phyloP scores from a whole-genome alignment of 2,113 vertebrate species.

The Dasyurus viverrinus region DNA sequence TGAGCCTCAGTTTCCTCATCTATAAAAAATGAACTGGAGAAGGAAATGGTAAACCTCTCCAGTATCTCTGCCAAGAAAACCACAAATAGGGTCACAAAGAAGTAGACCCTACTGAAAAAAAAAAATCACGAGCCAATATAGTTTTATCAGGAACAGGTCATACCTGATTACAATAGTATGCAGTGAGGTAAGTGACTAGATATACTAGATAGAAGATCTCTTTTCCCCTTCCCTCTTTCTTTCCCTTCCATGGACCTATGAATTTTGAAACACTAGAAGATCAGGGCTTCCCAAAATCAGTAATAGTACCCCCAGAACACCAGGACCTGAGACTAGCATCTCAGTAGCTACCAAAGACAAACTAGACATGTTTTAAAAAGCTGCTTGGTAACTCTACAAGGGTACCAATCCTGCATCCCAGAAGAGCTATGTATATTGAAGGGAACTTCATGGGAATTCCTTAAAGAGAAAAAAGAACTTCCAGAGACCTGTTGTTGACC shows the following conservation, averaged over 20 bases:
- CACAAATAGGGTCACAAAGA: not conserved
- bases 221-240: not conserved
- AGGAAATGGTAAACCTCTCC: not conserved
- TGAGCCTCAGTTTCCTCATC: not conserved
- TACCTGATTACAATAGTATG: not conserved
- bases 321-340: not conserved
- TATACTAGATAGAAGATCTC: not conserved
- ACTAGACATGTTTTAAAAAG: not conserved
- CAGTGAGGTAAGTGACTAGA: not conserved
- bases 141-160: not conserved
- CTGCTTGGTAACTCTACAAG: not conserved
- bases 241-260: not conserved
- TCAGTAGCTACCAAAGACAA: not conserved
- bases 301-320: not conserved
- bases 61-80: not conserved
- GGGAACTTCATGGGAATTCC: not conserved
- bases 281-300: not conserved
- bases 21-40: not conserved
- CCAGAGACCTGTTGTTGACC: not conserved
- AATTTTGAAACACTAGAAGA: not conserved
- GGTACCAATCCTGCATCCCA: not conserved
- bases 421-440: not conserved
- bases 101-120: not conserved
- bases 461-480: not conserved
- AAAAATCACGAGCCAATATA: not conserved